Conservation (phyloP, 2,888 invertebrate species). For the Tachina grossa region DNA sequence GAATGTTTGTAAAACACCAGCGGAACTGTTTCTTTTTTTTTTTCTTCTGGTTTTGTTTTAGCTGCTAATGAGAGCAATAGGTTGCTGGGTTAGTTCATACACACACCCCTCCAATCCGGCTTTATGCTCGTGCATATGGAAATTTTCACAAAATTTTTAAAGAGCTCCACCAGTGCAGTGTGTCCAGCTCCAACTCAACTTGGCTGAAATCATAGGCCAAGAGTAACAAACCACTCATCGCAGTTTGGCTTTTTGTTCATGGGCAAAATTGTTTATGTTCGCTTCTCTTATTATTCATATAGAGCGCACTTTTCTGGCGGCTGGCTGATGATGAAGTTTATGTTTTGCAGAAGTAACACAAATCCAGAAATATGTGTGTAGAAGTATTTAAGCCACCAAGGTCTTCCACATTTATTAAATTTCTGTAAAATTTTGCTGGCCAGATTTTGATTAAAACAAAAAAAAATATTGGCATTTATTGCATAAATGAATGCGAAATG, state of each 20-base stretch:
- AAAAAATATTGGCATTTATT: conserved; percentile 60
- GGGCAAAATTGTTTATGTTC: conserved; percentile 46
- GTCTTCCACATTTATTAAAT: conserved; percentile 59
- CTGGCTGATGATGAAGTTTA: background rate
- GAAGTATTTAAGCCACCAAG: conserved; percentile 66
- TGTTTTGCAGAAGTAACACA: background rate
- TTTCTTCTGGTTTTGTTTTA: conserved; percentile 63
- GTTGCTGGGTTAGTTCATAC: conserved; percentile 70
- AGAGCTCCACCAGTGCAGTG: conserved; percentile 26
- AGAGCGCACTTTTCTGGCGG: background rate
- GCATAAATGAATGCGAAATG: conserved; percentile 71
- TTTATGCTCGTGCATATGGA: conserved; percentile 13
- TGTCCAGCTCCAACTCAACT: conserved; percentile 38
- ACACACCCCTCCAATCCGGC: background rate
- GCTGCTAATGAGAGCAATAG: conserved; percentile 72
- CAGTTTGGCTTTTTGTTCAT: conserved; percentile 18
- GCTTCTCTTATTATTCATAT: background rate
- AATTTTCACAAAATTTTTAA: conserved; percentile 20
- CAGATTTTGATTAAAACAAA: conserved; percentile 29
- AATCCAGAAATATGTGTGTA: conserved; percentile 13
- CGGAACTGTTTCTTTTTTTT: conserved; percentile 36
- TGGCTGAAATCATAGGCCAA: conserved; percentile 44
- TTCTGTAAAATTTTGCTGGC: conserved; percentile 43
- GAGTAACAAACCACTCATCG: conserved; percentile 42
- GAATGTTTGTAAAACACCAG: conserved; percentile 33